A percentile compares a stretch with the other conserved stretches of the same genome.
phyloP scores from a whole-genome alignment of 2,888 invertebrate species.

The Leptinotarsa tumamoca region DNA sequence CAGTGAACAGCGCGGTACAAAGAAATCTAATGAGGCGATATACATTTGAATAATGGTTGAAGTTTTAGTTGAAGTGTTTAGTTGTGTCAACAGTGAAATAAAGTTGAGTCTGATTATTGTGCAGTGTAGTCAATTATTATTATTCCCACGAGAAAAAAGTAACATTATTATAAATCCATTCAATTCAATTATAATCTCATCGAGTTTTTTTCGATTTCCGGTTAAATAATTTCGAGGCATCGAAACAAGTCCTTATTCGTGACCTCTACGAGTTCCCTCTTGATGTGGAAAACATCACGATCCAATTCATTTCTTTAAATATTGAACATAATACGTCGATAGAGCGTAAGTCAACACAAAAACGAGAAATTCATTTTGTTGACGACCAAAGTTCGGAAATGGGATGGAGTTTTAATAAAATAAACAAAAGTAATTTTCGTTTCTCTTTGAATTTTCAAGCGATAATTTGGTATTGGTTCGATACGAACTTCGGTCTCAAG shows the following conservation, averaged over 20 bases:
- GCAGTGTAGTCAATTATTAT: too few species aligned
- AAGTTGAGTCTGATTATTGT: too few species aligned
- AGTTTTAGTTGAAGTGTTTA: too few species aligned
- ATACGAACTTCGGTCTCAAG: background rate
- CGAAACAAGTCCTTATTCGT: background rate
- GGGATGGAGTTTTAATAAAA: conserved; percentile 8
- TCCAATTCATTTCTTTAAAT: background rate
- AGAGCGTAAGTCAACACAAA: background rate
- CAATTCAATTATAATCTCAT: too few species aligned
- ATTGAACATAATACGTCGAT: background rate
- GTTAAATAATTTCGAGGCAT: background rate
- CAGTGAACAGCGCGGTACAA: too few species aligned
- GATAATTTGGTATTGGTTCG: background rate
- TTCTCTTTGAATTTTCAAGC: background rate
- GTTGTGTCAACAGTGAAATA: too few species aligned
- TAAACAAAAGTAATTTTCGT: conserved; percentile 7
- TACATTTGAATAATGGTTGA: too few species aligned
- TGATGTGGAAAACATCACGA: background rate
- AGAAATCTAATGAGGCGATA: too few species aligned
- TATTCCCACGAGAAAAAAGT: too few species aligned
- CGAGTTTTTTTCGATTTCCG: background rate
- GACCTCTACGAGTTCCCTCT: background rate
- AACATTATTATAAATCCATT: too few species aligned
- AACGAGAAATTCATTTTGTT: conserved; percentile 2
- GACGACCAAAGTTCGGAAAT: background rate